phyloP scores from a whole-genome alignment of 2,888 invertebrate species.

The Euphydryas editha region DNA sequence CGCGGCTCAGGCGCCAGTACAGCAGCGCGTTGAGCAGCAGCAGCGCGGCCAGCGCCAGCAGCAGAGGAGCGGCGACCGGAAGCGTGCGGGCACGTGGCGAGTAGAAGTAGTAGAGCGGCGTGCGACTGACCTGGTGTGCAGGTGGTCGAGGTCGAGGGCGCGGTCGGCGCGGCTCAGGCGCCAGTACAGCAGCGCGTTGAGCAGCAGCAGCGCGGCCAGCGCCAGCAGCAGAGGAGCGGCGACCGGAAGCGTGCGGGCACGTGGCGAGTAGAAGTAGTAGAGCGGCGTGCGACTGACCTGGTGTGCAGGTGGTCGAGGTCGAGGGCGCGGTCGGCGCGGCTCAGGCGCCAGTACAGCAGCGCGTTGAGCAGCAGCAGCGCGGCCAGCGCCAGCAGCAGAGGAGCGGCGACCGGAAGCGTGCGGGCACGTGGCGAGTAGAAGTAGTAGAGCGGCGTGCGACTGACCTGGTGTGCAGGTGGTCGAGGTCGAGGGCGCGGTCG shows the following conservation, averaged over 20 bases:
- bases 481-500: neutral
- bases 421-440: no score
- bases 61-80: slow-evolving; percentile 60
- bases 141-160: no score
- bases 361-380: slow-evolving; percentile 84
- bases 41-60: slow-evolving; percentile 84
- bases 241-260: no score
- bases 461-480: no score
- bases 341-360: slow-evolving; percentile 92
- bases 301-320: no score
- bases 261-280: no score
- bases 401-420: slow-evolving; percentile 14
- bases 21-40: slow-evolving; percentile 87
- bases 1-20: slow-evolving; percentile 91
- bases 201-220: slow-evolving; percentile 81
- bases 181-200: slow-evolving; percentile 91
- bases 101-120: no score
- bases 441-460: no score
- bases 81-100: no score
- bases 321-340: slow-evolving; percentile 63
- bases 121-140: no score
- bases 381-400: slow-evolving; percentile 85
- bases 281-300: no score
- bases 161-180: slow-evolving; percentile 85
- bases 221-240: slow-evolving; percentile 79